Evolutionary conservation across 2,113 vertebrate genomes (phyloP).

Genomic region (Perca fluviatilis): DNA sequence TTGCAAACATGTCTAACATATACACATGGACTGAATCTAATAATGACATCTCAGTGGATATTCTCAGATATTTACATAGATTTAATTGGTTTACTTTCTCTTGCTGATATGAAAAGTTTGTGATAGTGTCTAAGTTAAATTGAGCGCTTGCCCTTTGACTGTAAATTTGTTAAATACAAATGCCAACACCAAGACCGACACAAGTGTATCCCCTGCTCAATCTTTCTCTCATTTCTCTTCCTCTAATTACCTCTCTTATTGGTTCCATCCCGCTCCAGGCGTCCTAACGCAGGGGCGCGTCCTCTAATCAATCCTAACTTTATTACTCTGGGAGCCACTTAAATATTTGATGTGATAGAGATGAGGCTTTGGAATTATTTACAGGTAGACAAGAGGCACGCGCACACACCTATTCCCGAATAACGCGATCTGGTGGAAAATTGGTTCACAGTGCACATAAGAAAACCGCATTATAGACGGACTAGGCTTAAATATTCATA

Average conservation of each 20-base stretch:
- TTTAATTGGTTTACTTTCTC: constrained; percentile 31
- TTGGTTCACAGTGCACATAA: neutral
- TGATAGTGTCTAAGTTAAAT: neutral
- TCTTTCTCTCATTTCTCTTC: constrained; percentile 34
- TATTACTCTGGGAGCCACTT: constrained; percentile 69
- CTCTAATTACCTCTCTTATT: constrained; percentile 71
- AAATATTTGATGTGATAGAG: constrained; percentile 74
- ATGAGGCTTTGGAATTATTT: constrained; percentile 62
- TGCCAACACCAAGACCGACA: constrained; percentile 27
- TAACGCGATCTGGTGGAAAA: constrained; percentile 17
- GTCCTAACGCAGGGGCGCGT: constrained; percentile 43
- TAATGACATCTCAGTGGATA: constrained; percentile 2
- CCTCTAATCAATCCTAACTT: constrained; percentile 75
- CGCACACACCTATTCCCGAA: neutral
- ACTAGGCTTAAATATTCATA: neutral
- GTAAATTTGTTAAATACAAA: constrained; percentile 34
- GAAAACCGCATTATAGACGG: neutral
- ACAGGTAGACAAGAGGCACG: constrained; percentile 48
- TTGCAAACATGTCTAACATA: neutral
- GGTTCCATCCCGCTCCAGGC: constrained; percentile 62
- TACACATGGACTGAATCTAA: constrained; percentile 10
- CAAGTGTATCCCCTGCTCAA: neutral
- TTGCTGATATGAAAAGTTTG: neutral
- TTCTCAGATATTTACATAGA: constrained; percentile 33
- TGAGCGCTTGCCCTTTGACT: constrained; percentile 26